These are phyloP conservation scores for Choloepus didactylus DNA, from an alignment of 2,797 vertebrate genomes.

Conservation along the genomic window DNA sequence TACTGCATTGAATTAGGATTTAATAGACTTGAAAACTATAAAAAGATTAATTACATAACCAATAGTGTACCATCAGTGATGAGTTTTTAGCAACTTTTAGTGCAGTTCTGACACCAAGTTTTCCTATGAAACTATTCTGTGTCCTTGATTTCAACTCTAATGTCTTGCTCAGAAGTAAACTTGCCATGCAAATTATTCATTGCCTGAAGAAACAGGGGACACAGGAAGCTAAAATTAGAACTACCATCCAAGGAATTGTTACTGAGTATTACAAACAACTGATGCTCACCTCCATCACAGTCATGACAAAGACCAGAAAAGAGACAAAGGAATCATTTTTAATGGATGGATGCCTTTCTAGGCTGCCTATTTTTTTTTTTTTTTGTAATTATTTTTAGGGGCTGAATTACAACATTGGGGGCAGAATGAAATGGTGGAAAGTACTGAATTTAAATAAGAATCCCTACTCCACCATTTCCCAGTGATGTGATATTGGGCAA, in stretches of 20 bases:
- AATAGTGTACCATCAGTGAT: slow-evolving; percentile 45
- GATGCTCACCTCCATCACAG: slow-evolving; percentile 45
- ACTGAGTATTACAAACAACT: slow-evolving; percentile 73
- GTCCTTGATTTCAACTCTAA: slow-evolving; percentile 79
- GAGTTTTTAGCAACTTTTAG: slow-evolving; percentile 63
- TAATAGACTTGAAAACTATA: slow-evolving; percentile 74
- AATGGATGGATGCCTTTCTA: slow-evolving; percentile 60
- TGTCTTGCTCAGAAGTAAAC: slow-evolving; percentile 76
- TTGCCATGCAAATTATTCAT: slow-evolving; percentile 76
- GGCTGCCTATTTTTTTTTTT: neutral
- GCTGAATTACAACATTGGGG: neutral
- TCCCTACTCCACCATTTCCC: neutral
- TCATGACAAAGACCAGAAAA: slow-evolving; percentile 38
- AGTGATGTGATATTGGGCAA: neutral
- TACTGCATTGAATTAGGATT: slow-evolving; percentile 68
- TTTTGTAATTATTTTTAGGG: neutral
- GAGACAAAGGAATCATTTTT: slow-evolving; percentile 55
- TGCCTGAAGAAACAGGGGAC: slow-evolving; percentile 74
- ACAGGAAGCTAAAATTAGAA: slow-evolving; percentile 78
- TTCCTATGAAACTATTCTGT: slow-evolving; percentile 60
- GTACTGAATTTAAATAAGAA: neutral
- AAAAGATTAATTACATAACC: slow-evolving; percentile 69
- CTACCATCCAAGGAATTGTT: slow-evolving; percentile 64
- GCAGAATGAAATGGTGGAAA: neutral
- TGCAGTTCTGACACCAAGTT: slow-evolving; percentile 57